Conservation (phyloP, 2,113 vertebrate genomes). For the Chaetodon auriga region DNA sequence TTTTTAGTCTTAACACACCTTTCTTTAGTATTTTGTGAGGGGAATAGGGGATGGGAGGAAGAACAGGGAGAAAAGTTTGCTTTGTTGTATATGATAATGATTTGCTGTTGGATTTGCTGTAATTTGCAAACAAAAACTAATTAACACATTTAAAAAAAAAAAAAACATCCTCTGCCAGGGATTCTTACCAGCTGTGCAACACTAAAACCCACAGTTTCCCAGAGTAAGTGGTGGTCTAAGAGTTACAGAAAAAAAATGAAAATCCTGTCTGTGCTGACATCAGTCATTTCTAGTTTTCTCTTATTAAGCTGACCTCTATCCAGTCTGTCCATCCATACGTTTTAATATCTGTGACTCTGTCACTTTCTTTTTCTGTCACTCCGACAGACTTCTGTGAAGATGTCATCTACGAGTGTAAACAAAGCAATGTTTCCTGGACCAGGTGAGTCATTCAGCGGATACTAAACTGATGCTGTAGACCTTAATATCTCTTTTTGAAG, state of each 20-base stretch:
- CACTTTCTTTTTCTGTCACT: neutral
- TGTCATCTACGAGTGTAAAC: accelerated
- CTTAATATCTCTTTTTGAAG: neutral
- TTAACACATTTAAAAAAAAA: no score
- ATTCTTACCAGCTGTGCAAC: neutral
- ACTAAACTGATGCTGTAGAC: neutral
- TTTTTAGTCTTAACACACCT: no score
- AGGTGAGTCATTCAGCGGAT: constrained; percentile 27
- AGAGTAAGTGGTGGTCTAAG: neutral
- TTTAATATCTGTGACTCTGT: neutral
- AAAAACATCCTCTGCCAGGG: no score
- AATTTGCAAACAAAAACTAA: no score
- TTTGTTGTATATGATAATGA: no score
- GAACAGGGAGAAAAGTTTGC: no score
- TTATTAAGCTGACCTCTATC: neutral
- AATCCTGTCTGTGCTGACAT: neutral
- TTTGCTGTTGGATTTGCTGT: no score
- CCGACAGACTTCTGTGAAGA: neutral
- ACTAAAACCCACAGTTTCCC: accelerated
- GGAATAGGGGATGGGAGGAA: no score
- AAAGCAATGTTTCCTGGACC: neutral
- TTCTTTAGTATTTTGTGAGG: no score
- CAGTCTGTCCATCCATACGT: neutral
- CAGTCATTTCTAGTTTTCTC: neutral
- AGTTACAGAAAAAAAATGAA: accelerated